These are phyloP conservation scores for Protobothrops mucrosquamatus DNA, from an alignment of 2,113 vertebrate genomes.

Conservation along the genomic window DNA sequence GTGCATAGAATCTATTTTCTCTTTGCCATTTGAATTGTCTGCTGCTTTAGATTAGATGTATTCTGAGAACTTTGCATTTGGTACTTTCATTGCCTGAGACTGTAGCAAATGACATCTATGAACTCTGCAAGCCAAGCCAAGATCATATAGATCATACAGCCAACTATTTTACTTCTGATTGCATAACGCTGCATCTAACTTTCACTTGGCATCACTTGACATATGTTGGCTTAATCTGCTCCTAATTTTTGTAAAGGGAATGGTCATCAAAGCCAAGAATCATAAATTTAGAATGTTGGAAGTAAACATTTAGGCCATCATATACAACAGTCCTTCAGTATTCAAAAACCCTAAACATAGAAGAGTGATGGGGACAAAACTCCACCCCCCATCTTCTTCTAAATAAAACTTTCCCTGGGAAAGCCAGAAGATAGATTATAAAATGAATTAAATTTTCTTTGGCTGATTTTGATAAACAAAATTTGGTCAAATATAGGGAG, in stretches of 20 bases:
- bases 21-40: constrained; percentile 28
- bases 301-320: neutral
- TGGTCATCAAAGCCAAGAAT: neutral
- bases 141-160: constrained; percentile 19
- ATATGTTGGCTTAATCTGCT: neutral
- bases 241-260: rapidly evolving
- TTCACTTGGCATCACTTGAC: neutral
- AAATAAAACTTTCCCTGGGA: neutral
- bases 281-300: neutral
- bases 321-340: neutral
- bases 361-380: neutral
- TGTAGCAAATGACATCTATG: constrained; percentile 29
- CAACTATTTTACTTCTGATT: neutral
- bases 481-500: neutral
- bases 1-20: neutral
- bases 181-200: neutral
- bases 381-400: no score
- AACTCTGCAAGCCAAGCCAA: constrained; percentile 10
- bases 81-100: constrained; percentile 19
- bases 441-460: neutral
- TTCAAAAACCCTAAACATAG: neutral
- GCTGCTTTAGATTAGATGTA: constrained; percentile 40
- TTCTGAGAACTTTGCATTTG: constrained; percentile 38
- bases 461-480: neutral
- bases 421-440: neutral